Base-by-base conservation (phyloP, 2,888 invertebrate species). In the Encarsia formosa region DNA sequence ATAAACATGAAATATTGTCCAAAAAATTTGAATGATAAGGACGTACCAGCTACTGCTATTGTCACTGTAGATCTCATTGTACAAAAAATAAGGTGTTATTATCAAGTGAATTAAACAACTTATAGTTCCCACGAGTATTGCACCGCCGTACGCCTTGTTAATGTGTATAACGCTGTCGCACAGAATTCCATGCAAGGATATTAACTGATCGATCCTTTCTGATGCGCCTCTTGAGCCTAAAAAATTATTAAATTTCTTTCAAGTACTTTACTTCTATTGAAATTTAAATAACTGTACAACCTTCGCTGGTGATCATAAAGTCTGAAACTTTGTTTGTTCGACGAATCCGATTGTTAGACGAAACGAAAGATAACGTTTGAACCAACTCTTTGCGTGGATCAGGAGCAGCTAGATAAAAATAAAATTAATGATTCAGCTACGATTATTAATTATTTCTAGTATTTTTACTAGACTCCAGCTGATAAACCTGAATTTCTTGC, bases 51-150 rank as follows among this genome's bases (percentile, higher is more conserved):
- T 78, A 70, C 24, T 75, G 65, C 4, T 77, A 73, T 54, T 78
- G 65, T 59, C 77, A 75, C 78, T 74, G 42, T 44, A 54, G 6
- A 79, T 74, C 59, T 81, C 79, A 73, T 78, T 75, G 55, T 82
- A 80, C 18, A 82, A 64, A 65, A 81, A 81, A 66, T 82, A 83
- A 0, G 82, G 81, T 1, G 82, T 82, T 18, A 82, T 80, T 16
- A 82, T 79, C 3, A 82, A 71, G 56, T 83, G 82, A 52, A 83
- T 71, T 31, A 83, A 64, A 26, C 81, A 81, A 1, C 81, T 81
- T 37, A 81, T 74, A 31, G 80, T 75, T 15, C 80, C 77, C 4
- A 78, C 75, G 5, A 82, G 65, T 34, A 82, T 74, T 0, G 80
- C 78, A 0, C 79, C 61, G 0, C 81, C 81, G 59, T 78, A 81